Evolutionary conservation across 2,113 vertebrate species (phyloP), one percentile per base, ranked within the genome.

Genomic region (Chaetura pelagica): DNA sequence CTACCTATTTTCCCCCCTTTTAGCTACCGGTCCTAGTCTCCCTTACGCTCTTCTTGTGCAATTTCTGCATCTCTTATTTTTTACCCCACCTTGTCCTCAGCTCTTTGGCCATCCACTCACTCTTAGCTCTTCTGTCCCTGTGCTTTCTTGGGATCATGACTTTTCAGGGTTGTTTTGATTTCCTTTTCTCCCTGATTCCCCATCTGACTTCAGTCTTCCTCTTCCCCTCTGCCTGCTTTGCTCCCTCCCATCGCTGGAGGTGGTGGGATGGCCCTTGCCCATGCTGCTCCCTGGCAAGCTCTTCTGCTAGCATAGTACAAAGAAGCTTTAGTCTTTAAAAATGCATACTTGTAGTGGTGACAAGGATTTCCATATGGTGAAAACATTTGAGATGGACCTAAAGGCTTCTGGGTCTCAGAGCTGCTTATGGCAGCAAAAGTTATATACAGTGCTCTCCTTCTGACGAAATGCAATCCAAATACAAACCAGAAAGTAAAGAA

Each of bases 21-120:
- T 35, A 71, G 17, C 35, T 54, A 22, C 19, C 30, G 48, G 30
- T 40, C 21, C 54, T 38, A 24, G 16, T 63, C 26, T 90, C 38
- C 10, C 29, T 69, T 81, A 40, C 5, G 12, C 20, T 35, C 7
- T 72, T 72, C 42, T 15, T 24, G 18, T 80, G 34, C 42, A 64
- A 7, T 21, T 22, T 38, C 22, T 24, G 1, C 57, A 44, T 48
- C 17, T 54, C 6, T 40, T 4, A 5, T 21, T 17, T 12, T 17
- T 42, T 27, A 3, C 13, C 0, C 13, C 0, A 0, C 29, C 19
- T 85, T 40, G 16, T 76, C n/a, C 24, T 90, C 17, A 19, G 44
- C 32, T 67, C 44, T 82, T 78, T 90, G 54, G n/a, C 62, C 54
- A 58, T 1, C 12, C 7, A 14, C 14, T 62, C 9, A 10, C 48